These are phyloP conservation scores for Istiophorus platypterus DNA, from an alignment of 2,113 vertebrate species.

Conservation along the genomic window DNA sequence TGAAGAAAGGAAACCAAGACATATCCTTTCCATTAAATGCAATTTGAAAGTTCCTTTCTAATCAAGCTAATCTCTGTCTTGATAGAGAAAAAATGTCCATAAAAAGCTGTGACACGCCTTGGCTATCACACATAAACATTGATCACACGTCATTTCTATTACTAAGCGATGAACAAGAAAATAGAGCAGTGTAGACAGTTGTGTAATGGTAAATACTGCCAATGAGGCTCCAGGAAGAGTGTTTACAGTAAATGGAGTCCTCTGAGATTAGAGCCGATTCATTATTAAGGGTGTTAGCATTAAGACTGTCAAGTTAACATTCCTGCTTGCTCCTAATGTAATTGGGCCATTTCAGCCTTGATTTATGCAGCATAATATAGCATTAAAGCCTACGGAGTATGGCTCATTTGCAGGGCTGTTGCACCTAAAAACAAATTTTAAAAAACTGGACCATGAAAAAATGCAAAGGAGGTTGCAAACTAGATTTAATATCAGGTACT, in stretches of 20 bases:
- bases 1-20: conserved; percentile 49
- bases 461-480: conserved; percentile 12
- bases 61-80: conserved; percentile 28
- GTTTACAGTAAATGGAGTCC: conserved; percentile 49
- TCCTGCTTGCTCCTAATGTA: conserved; percentile 69
- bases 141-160: conserved; percentile 33
- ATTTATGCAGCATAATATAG: conserved; percentile 70
- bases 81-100: conserved; percentile 2
- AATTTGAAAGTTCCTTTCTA: conserved; percentile 44
- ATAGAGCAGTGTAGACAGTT: conserved; percentile 31
- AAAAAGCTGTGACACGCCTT: conserved; percentile 5
- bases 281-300: conserved; percentile 76
- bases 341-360: conserved; percentile 64
- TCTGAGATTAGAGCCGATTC: conserved; percentile 53
- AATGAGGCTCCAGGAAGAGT: conserved; percentile 38
- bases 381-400: conserved; percentile 37
- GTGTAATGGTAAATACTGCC: conserved; percentile 43
- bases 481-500: too few species aligned
- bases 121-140: conserved; percentile 20
- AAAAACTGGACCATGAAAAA: conserved; percentile 20
- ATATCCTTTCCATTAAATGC: conserved; percentile 36
- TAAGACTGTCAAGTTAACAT: conserved; percentile 67
- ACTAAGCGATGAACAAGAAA: conserved; percentile 41
- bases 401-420: conserved; percentile 38
- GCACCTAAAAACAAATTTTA: conserved; percentile 39